Percentiles rank a stretch among this genome's conserved stretches.
Evolutionary conservation across 1,140 invertebrate species (phyloP).

Genomic region (Caerostris extrusa): DNA sequence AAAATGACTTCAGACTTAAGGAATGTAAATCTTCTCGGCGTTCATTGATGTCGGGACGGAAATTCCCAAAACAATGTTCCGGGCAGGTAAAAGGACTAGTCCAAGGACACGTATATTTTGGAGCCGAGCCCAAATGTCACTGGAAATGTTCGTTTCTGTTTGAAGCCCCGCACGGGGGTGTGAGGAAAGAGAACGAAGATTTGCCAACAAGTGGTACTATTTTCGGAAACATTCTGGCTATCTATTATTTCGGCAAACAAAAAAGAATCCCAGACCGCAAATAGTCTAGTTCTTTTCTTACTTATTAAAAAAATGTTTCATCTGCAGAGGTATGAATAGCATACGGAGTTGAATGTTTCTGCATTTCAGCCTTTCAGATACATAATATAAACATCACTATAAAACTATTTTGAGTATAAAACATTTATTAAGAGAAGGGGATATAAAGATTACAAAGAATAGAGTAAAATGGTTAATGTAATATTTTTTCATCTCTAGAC

Average conservation of each 20-base stretch:
- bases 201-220: constrained; percentile 68
- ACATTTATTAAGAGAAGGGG: no score
- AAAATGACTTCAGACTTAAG: no score
- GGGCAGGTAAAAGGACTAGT: constrained; percentile 68
- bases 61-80: constrained; percentile 58
- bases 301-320: background rate
- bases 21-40: background rate
- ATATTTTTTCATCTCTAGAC: no score
- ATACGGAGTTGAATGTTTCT: background rate
- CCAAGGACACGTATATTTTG: constrained; percentile 57
- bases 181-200: constrained; percentile 36
- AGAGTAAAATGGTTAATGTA: no score
- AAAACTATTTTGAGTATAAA: no score
- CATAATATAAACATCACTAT: background rate
- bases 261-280: constrained; percentile 4
- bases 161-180: constrained; percentile 39
- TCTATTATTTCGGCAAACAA: constrained; percentile 61
- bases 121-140: constrained; percentile 47
- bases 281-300: background rate
- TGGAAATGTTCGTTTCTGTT: constrained; percentile 32
- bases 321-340: background rate
- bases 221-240: constrained; percentile 29
- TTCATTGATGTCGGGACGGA: background rate
- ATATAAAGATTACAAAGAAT: no score
- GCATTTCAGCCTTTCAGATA: background rate